Conservation (phyloP, 2,113 vertebrate genomes). For the Lepisosteus osseus region DNA sequence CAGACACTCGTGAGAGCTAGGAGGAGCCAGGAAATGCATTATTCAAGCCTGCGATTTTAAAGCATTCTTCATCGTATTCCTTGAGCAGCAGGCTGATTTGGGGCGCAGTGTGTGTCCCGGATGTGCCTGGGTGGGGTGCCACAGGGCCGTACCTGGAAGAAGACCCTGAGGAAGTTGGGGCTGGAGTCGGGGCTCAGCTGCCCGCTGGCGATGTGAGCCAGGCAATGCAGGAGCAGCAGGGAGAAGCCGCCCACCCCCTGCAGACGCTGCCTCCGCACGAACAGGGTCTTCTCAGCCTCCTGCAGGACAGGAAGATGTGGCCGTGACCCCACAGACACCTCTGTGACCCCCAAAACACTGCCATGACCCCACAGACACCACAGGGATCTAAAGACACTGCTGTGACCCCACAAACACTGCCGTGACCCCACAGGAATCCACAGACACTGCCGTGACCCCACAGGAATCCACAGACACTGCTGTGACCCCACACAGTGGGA, state of each 20-base stretch:
- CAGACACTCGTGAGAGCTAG: not conserved
- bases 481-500: no score
- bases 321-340: not conserved
- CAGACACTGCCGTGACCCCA: no score
- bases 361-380: no score
- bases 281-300: constrained; percentile 63
- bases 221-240: constrained; percentile 76
- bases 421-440: no score
- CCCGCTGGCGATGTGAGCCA: constrained; percentile 64
- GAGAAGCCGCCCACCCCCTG: constrained; percentile 73
- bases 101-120: no score
- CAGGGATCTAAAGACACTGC: no score
- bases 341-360: no score
- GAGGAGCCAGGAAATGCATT: not conserved
- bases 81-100: no score
- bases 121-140: no score
- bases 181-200: constrained; percentile 60
- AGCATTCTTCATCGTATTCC: no score
- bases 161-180: constrained; percentile 68
- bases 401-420: no score
- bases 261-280: constrained; percentile 69
- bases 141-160: constrained; percentile 71
- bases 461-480: no score
- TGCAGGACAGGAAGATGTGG: constrained; percentile 36
- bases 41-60: not conserved